Evolutionary conservation across 2,888 invertebrate genomes (phyloP).

Genomic region (Andrena chrysosceles): DNA sequence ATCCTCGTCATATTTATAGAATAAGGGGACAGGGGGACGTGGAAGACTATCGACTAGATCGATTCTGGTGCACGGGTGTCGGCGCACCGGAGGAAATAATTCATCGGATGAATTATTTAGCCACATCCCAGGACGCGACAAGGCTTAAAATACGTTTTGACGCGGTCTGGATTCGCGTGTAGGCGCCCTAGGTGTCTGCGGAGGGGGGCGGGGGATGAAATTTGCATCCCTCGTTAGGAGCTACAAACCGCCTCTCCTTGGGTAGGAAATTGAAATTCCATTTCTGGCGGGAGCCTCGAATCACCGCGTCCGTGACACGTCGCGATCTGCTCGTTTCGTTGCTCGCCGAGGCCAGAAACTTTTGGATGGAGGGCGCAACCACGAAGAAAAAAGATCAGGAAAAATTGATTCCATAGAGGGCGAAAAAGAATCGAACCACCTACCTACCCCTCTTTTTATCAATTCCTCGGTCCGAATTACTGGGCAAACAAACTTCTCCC

Average conservation of each 20-base stretch:
- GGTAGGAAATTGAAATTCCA: slow-evolving; percentile 37
- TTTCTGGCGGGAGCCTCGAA: slow-evolving; percentile 16
- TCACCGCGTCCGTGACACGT: slow-evolving; percentile 1
- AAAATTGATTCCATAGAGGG: too few relatives aligned
- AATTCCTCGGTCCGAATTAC: too few relatives aligned
- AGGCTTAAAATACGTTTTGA: slow-evolving; percentile 59
- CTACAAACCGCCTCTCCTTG: slow-evolving; percentile 6
- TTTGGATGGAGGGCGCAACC: too few relatives aligned
- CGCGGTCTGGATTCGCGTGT: slow-evolving; percentile 31
- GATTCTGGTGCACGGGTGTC: slow-evolving; percentile 38
- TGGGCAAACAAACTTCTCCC: too few relatives aligned
- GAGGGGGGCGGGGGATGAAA: slow-evolving; percentile 22
- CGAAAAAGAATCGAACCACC: too few relatives aligned
- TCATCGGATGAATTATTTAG: slow-evolving; percentile 82
- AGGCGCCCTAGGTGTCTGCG: background rate
- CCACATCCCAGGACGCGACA: slow-evolving; percentile 54
- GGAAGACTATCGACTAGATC: slow-evolving; percentile 30
- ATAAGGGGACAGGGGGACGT: background rate
- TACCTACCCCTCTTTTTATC: too few relatives aligned
- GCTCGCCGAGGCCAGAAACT: background rate
- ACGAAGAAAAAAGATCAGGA: too few relatives aligned
- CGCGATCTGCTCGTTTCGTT: background rate
- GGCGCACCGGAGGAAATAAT: slow-evolving; percentile 76
- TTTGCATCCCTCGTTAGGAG: slow-evolving; percentile 29
- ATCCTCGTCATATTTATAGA: background rate